These are phyloP conservation scores for Lepidurus arcticus DNA, from an alignment of 1,140 invertebrate species.

Conservation along the genomic window DNA sequence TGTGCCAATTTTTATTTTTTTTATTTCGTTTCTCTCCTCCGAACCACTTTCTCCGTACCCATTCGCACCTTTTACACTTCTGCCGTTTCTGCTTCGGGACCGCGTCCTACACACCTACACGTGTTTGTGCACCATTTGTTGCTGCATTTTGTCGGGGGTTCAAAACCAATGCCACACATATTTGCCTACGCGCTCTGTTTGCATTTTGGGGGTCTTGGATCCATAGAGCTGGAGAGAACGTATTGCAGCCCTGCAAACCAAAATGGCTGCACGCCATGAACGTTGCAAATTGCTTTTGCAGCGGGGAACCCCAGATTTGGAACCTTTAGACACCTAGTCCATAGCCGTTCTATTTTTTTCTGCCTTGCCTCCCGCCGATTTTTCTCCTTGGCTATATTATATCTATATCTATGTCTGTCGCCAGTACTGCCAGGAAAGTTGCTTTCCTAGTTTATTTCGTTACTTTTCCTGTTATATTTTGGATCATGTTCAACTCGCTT, in stretches of 20 bases:
- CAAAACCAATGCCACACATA: constrained; percentile 12
- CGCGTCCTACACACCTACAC: constrained; percentile 1
- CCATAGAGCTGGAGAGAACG: constrained; percentile 71
- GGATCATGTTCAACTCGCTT: background rate
- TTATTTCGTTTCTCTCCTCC: background rate
- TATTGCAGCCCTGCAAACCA: constrained; percentile 77
- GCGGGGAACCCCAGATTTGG: constrained; percentile 71
- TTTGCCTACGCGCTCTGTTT: constrained; percentile 27
- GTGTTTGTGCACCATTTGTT: constrained; percentile 26
- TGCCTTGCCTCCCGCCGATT: background rate
- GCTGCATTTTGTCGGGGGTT: constrained; percentile 24
- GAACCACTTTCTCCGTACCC: background rate
- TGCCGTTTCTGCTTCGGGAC: constrained; percentile 27
- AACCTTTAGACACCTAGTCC: constrained; percentile 50
- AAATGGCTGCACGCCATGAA: constrained; percentile 77
- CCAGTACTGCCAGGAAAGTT: constrained; percentile 16
- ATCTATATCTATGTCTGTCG: background rate
- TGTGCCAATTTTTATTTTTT: constrained; percentile 7
- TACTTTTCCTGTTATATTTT: background rate
- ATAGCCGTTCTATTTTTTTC: constrained; percentile 1
- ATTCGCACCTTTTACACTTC: background rate
- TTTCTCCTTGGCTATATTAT: constrained; percentile 19
- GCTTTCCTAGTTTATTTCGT: constrained; percentile 1
- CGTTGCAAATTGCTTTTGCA: constrained; percentile 78
- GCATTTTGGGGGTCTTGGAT: constrained; percentile 19